Evolutionary conservation across 1,140 invertebrate genomes (phyloP), one percentile per base, ranked within the genome.

Genomic region (Achroia grisella): DNA sequence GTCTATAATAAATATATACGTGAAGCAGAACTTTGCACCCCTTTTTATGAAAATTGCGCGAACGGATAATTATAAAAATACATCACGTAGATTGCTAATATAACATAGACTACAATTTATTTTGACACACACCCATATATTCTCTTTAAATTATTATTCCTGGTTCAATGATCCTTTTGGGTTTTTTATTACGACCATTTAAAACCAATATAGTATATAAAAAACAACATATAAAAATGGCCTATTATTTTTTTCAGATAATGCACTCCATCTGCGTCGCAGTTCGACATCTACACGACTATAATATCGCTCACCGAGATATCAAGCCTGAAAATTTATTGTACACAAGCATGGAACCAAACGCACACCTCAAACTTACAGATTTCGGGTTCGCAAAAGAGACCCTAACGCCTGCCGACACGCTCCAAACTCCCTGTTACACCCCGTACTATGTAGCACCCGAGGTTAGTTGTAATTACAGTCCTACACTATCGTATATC

Each of bases 341-440:
- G 0, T 97, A 96, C 77, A 93, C 93, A 0, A 91, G 89, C 56
- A 64, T 76, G 81, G 89, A 90, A 58, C 88, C 86, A 4, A 88
- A 89, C 62, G 96, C 94, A 17, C 88, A 95, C 52, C 89, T 99
- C 31, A 99, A 99, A 87, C 87, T 99, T 54, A 99, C 97, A 29
- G 98, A 99, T 86, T 99, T 99, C 88, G 98, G 98, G n/a, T 99
- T 99, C 89, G 98, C 98, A n/a, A 99, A 99, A 85, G 95, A 98
- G 86, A 97, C 93, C 0, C 87, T 92, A 48, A 88, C 90, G n/a
- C 92, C 93, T 50, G 93, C 95, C 51, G 93, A 96, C 62, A 93
- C 94, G 0, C 85, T 99, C 48, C 96, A 97, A 83, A 99, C 98
- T 0, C 98, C 98, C 1, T 99, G 98, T 82, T 99, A 99, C 71